A percentile compares a stretch with the other conserved stretches of the same genome.
Conservation (phyloP, 2,888 invertebrate species). For the Torymus auratus region DNA sequence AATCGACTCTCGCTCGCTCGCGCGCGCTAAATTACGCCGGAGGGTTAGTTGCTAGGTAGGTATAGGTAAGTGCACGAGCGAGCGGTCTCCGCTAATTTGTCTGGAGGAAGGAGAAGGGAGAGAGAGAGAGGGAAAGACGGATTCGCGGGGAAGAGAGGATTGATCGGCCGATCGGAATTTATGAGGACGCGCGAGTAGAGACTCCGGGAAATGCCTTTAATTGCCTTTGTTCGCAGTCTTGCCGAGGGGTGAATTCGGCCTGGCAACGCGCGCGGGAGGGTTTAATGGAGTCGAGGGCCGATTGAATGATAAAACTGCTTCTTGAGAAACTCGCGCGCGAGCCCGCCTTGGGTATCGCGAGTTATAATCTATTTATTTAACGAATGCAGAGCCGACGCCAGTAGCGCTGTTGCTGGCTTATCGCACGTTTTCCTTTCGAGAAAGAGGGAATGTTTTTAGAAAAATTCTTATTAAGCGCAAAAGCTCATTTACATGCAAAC, state of each 20-base stretch:
- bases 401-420: neutral
- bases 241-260: neutral
- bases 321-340: too few species aligned
- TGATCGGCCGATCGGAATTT: slow-evolving; percentile 44
- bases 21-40: slow-evolving; percentile 40
- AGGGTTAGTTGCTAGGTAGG: slow-evolving; percentile 24
- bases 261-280: too few species aligned
- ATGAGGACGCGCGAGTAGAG: neutral
- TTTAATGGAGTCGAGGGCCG: too few species aligned
- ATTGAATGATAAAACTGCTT: too few species aligned
- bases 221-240: slow-evolving; percentile 18
- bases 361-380: too few species aligned
- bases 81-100: slow-evolving; percentile 48
- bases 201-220: slow-evolving; percentile 17
- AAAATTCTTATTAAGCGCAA: too few species aligned
- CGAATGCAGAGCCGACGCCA: neutral
- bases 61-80: too few species aligned
- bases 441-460: too few species aligned
- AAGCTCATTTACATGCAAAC: slow-evolving; percentile 48
- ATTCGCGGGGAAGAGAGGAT: slow-evolving; percentile 12
- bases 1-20: slow-evolving; percentile 34
- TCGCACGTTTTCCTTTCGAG: too few species aligned
- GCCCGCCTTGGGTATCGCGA: neutral
- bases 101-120: slow-evolving; percentile 2
- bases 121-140: slow-evolving; percentile 1